Evolutionary conservation across 2,888 invertebrate species (phyloP), one percentile per base, ranked within the genome.

Genomic region (Xanthia togata): DNA sequence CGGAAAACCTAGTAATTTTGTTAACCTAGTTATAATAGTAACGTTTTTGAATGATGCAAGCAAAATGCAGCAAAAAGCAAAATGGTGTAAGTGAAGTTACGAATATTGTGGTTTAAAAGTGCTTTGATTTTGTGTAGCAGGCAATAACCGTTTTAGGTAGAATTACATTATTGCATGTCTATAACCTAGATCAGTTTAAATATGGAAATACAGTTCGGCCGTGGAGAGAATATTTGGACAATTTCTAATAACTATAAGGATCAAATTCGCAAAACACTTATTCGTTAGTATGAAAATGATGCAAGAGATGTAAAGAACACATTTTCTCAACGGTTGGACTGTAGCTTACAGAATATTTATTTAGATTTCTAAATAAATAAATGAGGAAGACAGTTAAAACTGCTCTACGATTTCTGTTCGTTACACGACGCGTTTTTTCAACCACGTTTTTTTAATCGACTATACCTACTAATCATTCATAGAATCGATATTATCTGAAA

Each of bases 401-500:
- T n/a, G 11, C 17, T 76, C 6, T 44, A 23, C 0, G 17, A 55
- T 8, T 62, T 50, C 41, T 4, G 12, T n/a, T 20, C 6, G 0
- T 23, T n/a, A 2, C 8, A 55, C 12, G n/a, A n/a, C 5, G 55
- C 55, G 14, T 4, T 11, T 50, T 50, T 60, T 31, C n/a, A 38
- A 38, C 3, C 5, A 23, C 41, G 5, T 35, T 53, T 44, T 47
- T 14, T 6, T 8, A 20, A 41, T 26, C 20, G 5, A 41, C 23
- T 31, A 4, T 14, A 26, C 8, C 20, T 20, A 50, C n/a, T 41
- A 35, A 53, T 44, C 14, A n/a, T 53, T 17, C 6, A 23, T 6
- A 8, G 14, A 47, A 41, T 76, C 44, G 14, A 47, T 47, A 41
- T 55, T 9, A 80, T 35, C 35, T 20, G 5, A 60, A 65, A 65